These are phyloP conservation scores for Nyctibius grandis DNA, from an alignment of 2,797 vertebrate species.

Conservation along the genomic window DNA sequence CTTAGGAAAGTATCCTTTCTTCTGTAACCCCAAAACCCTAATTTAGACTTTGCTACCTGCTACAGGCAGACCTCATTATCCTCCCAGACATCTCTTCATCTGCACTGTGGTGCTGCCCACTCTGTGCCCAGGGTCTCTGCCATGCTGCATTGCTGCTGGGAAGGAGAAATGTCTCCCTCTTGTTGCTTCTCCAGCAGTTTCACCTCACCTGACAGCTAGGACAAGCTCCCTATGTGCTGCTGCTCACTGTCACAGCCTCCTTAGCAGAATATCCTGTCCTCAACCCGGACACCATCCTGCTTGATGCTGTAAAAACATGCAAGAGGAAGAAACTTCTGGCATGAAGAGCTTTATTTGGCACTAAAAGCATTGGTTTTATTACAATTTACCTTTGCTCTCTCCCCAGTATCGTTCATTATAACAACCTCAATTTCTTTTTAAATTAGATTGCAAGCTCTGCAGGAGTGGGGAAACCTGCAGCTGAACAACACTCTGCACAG, in stretches of 20 bases:
- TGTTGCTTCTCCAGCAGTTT: background rate
- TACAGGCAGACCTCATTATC: background rate
- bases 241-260: background rate
- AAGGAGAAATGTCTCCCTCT: background rate
- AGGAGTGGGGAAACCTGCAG: background rate
- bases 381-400: background rate
- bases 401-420: accelerated
- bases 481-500: background rate
- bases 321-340: background rate
- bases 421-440: background rate
- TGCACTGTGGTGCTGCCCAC: background rate
- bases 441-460: background rate
- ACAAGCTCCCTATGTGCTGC: background rate
- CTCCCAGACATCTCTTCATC: background rate
- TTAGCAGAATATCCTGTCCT: background rate
- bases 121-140: background rate
- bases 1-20: background rate
- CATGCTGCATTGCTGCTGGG: background rate
- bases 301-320: background rate
- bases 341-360: background rate
- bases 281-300: background rate
- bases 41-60: background rate
- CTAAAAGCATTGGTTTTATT: background rate
- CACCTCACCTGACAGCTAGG: background rate
- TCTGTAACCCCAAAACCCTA: background rate